Percentiles rank a stretch among this genome's conserved stretches.
phyloP scores from a whole-genome alignment of 2,113 vertebrate genomes.

The Melanotaenia duboulayi region DNA sequence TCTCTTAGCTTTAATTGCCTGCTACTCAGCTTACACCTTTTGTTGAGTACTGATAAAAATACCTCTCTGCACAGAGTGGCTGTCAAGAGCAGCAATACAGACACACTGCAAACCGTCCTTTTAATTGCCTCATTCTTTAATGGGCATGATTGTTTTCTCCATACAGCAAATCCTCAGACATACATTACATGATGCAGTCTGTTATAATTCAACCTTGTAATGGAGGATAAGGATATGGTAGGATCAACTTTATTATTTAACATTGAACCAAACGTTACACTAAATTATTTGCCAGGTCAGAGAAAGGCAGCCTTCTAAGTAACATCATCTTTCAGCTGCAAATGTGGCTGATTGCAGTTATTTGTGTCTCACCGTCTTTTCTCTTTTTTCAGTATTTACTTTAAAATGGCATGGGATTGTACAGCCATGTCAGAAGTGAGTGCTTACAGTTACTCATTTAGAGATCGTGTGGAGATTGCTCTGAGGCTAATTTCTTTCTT shows the following conservation, averaged over 20 bases:
- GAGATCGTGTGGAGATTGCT: conserved; percentile 79
- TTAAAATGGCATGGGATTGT: conserved; percentile 57
- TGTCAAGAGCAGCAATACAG: conserved; percentile 30
- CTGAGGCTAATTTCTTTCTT: conserved; percentile 82
- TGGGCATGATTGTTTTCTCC: conserved; percentile 56
- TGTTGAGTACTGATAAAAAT: conserved; percentile 50
- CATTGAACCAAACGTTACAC: conserved; percentile 35
- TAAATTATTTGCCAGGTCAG: conserved; percentile 54
- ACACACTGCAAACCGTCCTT: conserved; percentile 30
- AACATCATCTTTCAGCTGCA: conserved; percentile 21
- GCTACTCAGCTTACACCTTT: conserved; percentile 54
- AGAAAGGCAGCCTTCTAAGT: not conserved
- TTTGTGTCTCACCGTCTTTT: not conserved
- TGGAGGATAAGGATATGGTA: conserved; percentile 21
- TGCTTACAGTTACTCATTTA: conserved; percentile 77
- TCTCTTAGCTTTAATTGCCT: conserved; percentile 62
- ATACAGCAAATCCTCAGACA: conserved; percentile 45
- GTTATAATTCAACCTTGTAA: conserved; percentile 52
- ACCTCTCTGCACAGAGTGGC: conserved; percentile 42
- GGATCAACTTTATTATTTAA: conserved; percentile 51
- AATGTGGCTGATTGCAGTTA: conserved; percentile 48
- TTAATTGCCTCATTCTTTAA: conserved; percentile 60
- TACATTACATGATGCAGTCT: conserved; percentile 60
- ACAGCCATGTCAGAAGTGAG: conserved; percentile 71
- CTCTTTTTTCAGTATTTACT: conserved; percentile 54